phyloP scores from a whole-genome alignment of 2,113 vertebrate species.

The Mastomys coucha region DNA sequence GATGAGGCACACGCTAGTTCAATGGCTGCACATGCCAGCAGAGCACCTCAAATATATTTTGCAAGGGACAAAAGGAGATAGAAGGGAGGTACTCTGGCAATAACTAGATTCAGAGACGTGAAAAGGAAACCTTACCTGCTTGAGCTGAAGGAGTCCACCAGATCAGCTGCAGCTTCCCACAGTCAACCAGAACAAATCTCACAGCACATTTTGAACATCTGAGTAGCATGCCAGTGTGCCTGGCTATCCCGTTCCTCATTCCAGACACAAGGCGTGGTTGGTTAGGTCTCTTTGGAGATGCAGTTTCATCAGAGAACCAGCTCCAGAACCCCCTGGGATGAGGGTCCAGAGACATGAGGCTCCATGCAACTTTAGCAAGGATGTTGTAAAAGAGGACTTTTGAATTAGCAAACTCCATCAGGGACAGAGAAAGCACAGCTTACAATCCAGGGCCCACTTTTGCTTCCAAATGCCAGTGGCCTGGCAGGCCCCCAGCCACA shows the following conservation, averaged over 20 bases:
- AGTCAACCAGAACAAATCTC: neutral
- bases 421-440: rapidly evolving
- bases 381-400: neutral
- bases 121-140: neutral
- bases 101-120: rapidly evolving
- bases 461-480: neutral
- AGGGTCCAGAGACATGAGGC: rapidly evolving
- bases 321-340: neutral
- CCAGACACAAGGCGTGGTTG: rapidly evolving
- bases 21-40: rapidly evolving
- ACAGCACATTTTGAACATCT: rapidly evolving
- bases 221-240: rapidly evolving
- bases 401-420: rapidly evolving
- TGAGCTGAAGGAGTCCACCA: neutral
- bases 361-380: rapidly evolving
- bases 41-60: neutral
- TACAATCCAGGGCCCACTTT: rapidly evolving
- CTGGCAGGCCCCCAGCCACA: neutral
- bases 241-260: rapidly evolving
- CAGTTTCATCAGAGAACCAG: rapidly evolving
- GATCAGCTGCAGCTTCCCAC: neutral
- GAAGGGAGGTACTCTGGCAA: rapidly evolving
- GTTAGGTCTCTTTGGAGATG: rapidly evolving
- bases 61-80: too few species aligned
- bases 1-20: rapidly evolving